Evolutionary conservation across 2,797 vertebrate genomes (phyloP).

Genomic region (Sebastes diploproa): DNA sequence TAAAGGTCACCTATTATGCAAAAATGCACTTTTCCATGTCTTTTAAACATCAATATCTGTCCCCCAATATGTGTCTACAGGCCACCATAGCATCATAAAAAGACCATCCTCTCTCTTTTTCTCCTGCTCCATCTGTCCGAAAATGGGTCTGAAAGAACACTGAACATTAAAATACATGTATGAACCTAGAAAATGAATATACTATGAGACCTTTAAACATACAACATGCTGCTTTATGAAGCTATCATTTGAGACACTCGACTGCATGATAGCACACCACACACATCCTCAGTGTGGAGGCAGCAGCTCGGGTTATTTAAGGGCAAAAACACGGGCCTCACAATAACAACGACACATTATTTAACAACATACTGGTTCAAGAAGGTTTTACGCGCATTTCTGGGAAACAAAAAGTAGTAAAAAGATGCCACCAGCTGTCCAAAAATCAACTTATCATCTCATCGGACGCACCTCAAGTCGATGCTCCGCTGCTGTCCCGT

Average conservation of each 20-base stretch:
- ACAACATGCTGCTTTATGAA: neutral
- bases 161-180: too few relatives aligned
- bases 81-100: too few relatives aligned
- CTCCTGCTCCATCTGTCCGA: too few relatives aligned
- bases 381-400: fast-evolving
- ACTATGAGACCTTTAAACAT: neutral
- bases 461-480: constrained; percentile 68
- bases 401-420: neutral
- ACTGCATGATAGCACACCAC: neutral
- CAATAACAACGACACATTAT: neutral
- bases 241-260: neutral
- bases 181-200: fast-evolving
- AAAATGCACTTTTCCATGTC: too few relatives aligned
- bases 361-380: fast-evolving
- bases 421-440: neutral
- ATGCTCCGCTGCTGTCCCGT: constrained; percentile 76
- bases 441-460: constrained; percentile 56
- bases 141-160: too few relatives aligned
- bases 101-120: too few relatives aligned
- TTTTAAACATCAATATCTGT: too few relatives aligned
- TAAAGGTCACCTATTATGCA: too few relatives aligned
- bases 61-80: too few relatives aligned
- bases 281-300: neutral
- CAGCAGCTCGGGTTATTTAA: neutral
- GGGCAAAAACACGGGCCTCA: constrained; percentile 13